Conservation (phyloP, 2,797 vertebrate species). For the Acropternis orthonyx region DNA sequence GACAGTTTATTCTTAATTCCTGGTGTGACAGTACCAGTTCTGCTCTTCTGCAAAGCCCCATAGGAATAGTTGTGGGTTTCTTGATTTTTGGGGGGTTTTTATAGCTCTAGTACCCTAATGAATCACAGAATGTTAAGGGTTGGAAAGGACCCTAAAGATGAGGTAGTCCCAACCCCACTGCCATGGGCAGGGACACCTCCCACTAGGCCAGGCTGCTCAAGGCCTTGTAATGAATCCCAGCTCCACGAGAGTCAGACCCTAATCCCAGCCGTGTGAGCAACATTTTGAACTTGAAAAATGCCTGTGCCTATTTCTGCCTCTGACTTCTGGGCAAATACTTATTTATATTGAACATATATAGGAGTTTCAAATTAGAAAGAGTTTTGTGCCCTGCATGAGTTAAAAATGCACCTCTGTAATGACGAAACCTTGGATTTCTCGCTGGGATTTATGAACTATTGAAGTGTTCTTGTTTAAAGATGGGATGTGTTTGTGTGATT, state of each 20-base stretch:
- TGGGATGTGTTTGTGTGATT: not conserved
- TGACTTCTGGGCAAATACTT: not conserved
- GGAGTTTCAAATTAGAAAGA: not conserved
- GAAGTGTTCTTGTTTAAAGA: not conserved
- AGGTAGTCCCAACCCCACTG: not conserved
- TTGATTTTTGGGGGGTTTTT: not conserved
- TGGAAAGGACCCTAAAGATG: not conserved
- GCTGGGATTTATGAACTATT: not conserved
- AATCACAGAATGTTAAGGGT: not conserved
- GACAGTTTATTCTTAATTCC: not conserved
- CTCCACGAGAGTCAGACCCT: not conserved
- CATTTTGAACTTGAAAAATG: not conserved
- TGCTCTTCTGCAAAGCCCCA: not conserved
- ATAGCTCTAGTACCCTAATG: not conserved
- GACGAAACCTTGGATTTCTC: not conserved
- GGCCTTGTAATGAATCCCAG: not conserved
- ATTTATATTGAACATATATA: not conserved
- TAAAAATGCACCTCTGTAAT: not conserved
- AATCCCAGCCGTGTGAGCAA: not conserved
- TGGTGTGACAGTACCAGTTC: not conserved
- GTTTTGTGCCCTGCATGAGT: rapidly evolving
- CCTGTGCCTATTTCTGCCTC: not conserved
- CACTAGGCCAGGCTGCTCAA: not conserved
- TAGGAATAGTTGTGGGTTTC: not conserved
- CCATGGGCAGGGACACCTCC: not conserved